Percentiles rank a stretch among this genome's conserved stretches.
Evolutionary conservation across 2,113 vertebrate genomes (phyloP).

Genomic region (Clarias gariepinus): DNA sequence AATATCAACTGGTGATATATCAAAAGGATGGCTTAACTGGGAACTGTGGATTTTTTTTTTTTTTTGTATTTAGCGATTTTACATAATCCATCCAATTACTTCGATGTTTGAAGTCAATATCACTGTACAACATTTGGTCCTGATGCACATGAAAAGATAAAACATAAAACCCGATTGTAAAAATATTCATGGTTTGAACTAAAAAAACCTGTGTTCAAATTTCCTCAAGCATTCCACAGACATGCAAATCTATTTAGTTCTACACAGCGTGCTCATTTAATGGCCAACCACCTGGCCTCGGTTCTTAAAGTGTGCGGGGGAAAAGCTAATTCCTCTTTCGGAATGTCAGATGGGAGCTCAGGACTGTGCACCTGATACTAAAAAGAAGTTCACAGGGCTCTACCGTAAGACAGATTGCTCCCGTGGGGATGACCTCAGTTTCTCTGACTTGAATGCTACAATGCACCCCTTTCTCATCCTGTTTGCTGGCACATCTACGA

Average conservation of each 20-base stretch:
- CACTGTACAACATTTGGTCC: not conserved
- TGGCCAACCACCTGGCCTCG: slow-evolving; percentile 85
- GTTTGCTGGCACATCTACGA: slow-evolving; percentile 75
- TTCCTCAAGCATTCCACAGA: slow-evolving; percentile 75
- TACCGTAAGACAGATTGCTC: slow-evolving; percentile 83
- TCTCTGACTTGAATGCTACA: slow-evolving; percentile 79
- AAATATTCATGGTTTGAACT: slow-evolving; percentile 76
- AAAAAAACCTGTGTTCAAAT: slow-evolving; percentile 77
- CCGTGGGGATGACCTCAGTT: slow-evolving; percentile 77
- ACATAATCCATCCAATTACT: not conserved
- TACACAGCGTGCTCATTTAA: slow-evolving; percentile 77
- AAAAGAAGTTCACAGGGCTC: slow-evolving; percentile 89
- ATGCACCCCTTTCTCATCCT: slow-evolving; percentile 63
- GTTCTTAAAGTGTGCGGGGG: slow-evolving; percentile 83
- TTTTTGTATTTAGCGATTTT: not conserved
- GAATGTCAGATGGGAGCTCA: slow-evolving; percentile 97
- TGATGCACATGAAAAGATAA: slow-evolving; percentile 3
- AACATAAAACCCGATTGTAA: slow-evolving; percentile 48
- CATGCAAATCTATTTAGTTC: slow-evolving; percentile 92
- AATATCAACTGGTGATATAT: slow-evolving; percentile 7
- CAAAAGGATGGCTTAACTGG: not conserved
- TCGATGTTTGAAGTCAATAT: not conserved
- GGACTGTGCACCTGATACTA: slow-evolving; percentile 99
- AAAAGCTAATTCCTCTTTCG: slow-evolving; percentile 86
- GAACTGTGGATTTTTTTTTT: not conserved